Evolutionary conservation across 2,797 vertebrate species (phyloP).

Genomic region (Rhynchonycteris naso): DNA sequence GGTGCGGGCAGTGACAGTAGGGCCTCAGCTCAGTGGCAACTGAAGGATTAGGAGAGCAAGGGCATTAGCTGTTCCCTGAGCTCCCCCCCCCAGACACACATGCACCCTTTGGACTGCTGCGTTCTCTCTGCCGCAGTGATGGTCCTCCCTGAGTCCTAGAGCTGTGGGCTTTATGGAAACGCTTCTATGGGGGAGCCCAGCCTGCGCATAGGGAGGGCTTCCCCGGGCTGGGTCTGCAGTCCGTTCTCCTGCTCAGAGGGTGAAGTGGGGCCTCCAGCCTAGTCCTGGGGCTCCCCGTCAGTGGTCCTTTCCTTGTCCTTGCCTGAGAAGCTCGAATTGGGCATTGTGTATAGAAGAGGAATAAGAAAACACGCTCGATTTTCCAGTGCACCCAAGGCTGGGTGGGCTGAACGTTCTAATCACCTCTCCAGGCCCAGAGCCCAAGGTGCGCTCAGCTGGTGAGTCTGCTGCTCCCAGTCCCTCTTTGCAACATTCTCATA

Average conservation of each 20-base stretch:
- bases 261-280: background rate
- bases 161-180: background rate
- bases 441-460: constrained; percentile 91
- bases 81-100: background rate
- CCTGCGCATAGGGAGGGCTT: constrained; percentile 52
- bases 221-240: constrained; percentile 44
- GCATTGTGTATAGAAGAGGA: background rate
- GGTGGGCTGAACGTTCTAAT: background rate
- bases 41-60: constrained; percentile 74
- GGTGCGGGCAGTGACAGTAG: constrained; percentile 81
- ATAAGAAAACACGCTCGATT: background rate
- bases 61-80: background rate
- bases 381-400: background rate
- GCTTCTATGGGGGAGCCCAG: accelerated
- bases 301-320: background rate
- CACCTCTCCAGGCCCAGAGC: constrained; percentile 87
- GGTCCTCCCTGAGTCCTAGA: background rate
- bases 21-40: constrained; percentile 92
- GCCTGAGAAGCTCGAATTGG: background rate
- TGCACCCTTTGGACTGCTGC: background rate
- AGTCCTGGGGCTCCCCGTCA: background rate
- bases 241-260: background rate
- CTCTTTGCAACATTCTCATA: constrained; percentile 91
- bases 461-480: constrained; percentile 91
- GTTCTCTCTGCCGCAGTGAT: background rate